Conservation (phyloP, 2,113 vertebrate species). For the Cettia cetti region DNA sequence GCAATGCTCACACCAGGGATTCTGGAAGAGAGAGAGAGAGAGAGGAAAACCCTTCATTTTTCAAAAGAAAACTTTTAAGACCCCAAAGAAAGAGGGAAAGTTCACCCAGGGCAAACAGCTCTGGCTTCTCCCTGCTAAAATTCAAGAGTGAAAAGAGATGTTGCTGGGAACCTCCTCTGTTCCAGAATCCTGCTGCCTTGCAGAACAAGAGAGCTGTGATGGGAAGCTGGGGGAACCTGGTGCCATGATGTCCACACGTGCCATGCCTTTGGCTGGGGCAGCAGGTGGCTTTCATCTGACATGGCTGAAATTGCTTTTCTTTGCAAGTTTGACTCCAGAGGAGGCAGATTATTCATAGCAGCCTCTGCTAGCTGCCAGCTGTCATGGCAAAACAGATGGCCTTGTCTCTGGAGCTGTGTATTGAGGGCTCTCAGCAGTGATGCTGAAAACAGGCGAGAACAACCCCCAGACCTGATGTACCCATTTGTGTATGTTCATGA, state of each 20-base stretch:
- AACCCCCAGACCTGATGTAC: neutral
- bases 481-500: neutral
- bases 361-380: conserved; percentile 49
- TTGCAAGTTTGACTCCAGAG: neutral
- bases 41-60: neutral
- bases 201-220: neutral
- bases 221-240: neutral
- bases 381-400: conserved; percentile 29
- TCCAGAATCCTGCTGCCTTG: neutral
- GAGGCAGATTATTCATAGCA: neutral
- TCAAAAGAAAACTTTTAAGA: neutral
- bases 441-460: neutral
- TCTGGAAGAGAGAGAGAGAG: neutral
- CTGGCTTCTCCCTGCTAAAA: neutral
- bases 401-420: neutral
- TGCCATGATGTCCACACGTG: neutral
- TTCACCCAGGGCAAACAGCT: neutral
- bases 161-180: neutral
- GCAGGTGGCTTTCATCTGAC: neutral
- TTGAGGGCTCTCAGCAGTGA: neutral
- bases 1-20: neutral
- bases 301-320: neutral
- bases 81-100: neutral
- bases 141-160: neutral
- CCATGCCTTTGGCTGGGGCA: neutral